Evolutionary conservation across 2,888 invertebrate genomes (phyloP).

Genomic region (Orthosia incerta): DNA sequence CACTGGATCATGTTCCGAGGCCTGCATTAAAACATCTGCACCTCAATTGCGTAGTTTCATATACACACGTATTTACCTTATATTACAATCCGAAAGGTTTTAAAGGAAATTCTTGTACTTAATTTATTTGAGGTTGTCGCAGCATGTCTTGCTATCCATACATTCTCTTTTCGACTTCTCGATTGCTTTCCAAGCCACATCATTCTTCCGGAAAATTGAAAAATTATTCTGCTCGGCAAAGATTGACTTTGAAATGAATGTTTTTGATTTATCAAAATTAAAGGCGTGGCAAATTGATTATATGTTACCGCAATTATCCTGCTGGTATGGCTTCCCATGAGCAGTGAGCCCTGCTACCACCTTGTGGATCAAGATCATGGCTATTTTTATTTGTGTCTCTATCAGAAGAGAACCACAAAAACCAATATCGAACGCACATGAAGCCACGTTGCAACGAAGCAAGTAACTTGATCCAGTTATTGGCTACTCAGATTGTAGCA

Average conservation of each 20-base stretch:
- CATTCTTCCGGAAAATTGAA: neutral
- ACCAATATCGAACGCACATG: neutral
- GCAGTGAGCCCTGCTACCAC: too few relatives aligned
- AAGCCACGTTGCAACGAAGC: neutral
- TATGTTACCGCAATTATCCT: too few relatives aligned
- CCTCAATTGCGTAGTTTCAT: neutral
- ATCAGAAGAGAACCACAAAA: neutral
- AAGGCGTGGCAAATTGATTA: too few relatives aligned
- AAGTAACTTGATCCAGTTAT: constrained; percentile 11
- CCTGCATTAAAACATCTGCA: neutral
- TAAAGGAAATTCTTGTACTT: neutral
- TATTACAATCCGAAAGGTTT: neutral
- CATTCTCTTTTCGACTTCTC: too few relatives aligned
- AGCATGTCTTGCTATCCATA: too few relatives aligned
- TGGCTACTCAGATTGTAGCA: neutral
- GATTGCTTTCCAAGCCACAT: too few relatives aligned
- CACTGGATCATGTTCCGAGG: neutral
- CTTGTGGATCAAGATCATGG: neutral
- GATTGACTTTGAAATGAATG: too few relatives aligned
- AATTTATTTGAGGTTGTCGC: neutral
- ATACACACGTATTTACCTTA: neutral
- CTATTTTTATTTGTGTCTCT: neutral
- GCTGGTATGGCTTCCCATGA: too few relatives aligned
- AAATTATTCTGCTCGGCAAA: neutral
- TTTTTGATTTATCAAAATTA: too few relatives aligned